Base-by-base conservation (phyloP, 2,888 invertebrate genomes). In the Torymus auratus region DNA sequence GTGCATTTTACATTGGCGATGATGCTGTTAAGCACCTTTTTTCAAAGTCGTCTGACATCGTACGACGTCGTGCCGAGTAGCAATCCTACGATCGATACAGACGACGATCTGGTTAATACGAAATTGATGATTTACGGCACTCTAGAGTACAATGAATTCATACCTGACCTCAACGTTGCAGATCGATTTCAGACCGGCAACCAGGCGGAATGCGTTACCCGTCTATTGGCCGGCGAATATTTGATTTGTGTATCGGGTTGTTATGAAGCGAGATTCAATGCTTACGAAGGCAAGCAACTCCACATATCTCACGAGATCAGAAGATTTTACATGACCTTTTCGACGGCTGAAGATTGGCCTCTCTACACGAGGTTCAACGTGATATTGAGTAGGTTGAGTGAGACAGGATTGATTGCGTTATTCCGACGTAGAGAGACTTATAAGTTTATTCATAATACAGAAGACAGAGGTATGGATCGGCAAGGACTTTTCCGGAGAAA, bases 301-400 rank as follows among this genome's bases (percentile, higher is more conserved):
- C 68, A 76, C 28, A 10, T 76, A 3, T 68, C 68, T 17, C n/a
- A 28, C 13, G 53, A 52, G 2, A n/a, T 76, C 1, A 52, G 75
- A 23, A n/a, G 15, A 0, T 61, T 60, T 12, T 76, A 67, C 14
- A 17, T 73, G 60, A 14, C 67, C 11, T 78, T 73, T 13, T 58
- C 67, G 13, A 60, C 23, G 11, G 2, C 5, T 1, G 78, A 78
- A 52, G 53, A 78, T 28, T 78, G 78, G 80, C 73, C 75, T 0
- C 14, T 75, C 0, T 15, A 53, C 1, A 28, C 61, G 7, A 67
- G 62, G 61, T 76, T 77, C 28, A 70, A 77, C 12, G 3, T 56
- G 15, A 3, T 70, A 1, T 10, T 77, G 12, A 64, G 13, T 10
- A 70, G 50, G 13, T 41, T 71, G 4, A 41, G 0, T 20, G 70